Percentiles rank a stretch among this genome's conserved stretches.
Conservation (phyloP, 2,888 invertebrate genomes). For the Acholoe squamosa region DNA sequence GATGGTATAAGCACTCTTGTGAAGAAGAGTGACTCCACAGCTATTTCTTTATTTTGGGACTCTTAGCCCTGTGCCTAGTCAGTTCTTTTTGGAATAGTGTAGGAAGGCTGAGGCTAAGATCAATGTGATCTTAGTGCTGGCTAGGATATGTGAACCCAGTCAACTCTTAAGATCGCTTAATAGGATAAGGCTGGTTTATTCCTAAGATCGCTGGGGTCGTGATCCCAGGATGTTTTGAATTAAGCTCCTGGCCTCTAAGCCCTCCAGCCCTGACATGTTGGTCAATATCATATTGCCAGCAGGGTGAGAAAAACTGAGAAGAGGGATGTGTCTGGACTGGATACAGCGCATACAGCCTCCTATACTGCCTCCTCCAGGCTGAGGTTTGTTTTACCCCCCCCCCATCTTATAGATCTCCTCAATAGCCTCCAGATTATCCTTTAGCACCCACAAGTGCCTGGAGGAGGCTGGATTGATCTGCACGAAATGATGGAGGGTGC, state of each 20-base stretch:
- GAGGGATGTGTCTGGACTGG: background rate
- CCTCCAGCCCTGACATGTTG: background rate
- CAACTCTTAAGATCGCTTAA: too few relatives aligned
- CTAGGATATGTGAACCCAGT: too few relatives aligned
- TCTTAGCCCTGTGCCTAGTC: too few relatives aligned
- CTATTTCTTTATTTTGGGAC: too few relatives aligned
- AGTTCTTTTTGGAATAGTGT: too few relatives aligned
- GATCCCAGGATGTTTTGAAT: too few relatives aligned
- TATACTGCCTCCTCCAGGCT: background rate
- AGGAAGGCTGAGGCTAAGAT: too few relatives aligned
- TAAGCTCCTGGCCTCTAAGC: background rate
- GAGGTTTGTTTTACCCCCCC: background rate
- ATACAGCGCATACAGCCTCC: background rate
- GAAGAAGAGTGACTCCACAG: too few relatives aligned
- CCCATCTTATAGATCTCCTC: background rate
- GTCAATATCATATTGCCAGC: conserved; percentile 15
- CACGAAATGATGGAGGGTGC: background rate
- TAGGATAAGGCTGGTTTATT: too few relatives aligned
- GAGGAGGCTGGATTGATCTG: background rate
- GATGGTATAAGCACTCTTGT: too few relatives aligned
- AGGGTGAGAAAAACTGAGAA: background rate
- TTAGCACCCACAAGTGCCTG: background rate
- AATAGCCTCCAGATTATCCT: conserved; percentile 13
- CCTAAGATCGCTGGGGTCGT: too few relatives aligned
- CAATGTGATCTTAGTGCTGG: too few relatives aligned